Base-by-base conservation (phyloP, 2,888 invertebrate species). In the Synergus japonicus region DNA sequence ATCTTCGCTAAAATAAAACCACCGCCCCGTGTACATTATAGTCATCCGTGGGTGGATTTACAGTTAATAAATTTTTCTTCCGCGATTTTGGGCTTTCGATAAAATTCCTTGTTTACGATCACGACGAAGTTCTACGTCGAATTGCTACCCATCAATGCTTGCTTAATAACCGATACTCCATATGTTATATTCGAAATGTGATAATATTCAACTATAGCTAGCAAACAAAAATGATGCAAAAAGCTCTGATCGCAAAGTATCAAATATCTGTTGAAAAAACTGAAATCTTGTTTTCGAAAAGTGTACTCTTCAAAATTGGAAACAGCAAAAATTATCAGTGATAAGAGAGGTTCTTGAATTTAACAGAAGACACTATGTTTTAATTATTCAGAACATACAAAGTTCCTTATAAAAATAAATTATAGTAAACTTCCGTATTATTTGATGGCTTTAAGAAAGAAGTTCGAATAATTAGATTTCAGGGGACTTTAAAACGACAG, bases 41-140 rank as follows among this genome's bases (percentile, higher is more conserved):
- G 63, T 41, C 81, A 77, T 63, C 73, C 63, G 43, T 65, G 78
- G 41, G 67, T 82, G 83, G 84, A 86, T 90, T 89, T 88, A 86
- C 89, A 88, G 90, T 88, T 89, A 88, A 90, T 90, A 90, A 90
- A 89, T 89, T 87, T 86, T 87, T 88, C 87, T 83, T 83, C 82
- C 84, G 82, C 82, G 82, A 78, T 84, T 85, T 86, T 83, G 82
- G 78, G 78, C 82, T 66, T 84, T 83, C 84, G 85, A 83, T 84
- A 82, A 85, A 86, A 87, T 86, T 85, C 78, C 79, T 84, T 82
- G 82, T 87, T 86, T 86, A 85, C 87, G 87, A 86, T 85, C 82
- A 66, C 69, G 69, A 58, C 43, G 29, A 37, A 49, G 60, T 10
- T 18, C 58, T 10, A 64, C 73, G n/a, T 66, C 41, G 49, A 66